Evolutionary conservation across 2,888 invertebrate genomes (phyloP), one percentile per base, ranked within the genome.

Genomic region (Athripsodes cinereus): DNA sequence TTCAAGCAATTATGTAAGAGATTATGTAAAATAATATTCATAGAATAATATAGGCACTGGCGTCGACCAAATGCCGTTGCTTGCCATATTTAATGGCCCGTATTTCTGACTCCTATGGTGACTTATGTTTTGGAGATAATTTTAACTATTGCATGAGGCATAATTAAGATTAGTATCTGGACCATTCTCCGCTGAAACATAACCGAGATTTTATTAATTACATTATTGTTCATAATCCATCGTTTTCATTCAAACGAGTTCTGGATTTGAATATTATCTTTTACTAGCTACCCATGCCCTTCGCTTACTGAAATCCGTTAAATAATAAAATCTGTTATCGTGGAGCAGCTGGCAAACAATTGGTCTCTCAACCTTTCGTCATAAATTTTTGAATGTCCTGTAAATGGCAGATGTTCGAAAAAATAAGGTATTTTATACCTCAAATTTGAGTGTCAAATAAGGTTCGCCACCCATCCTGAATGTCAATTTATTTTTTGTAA

Each of bases 1-100:
- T 40, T 40, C 5, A 40, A 13, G 40, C 40, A 40, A 40, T 40
- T 40, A 40, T 40, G 40, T 40, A 40, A 40, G 40, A 40, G 40
- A 40, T 40, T 40, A 40, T 40, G 40, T 40, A 40, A 40, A 40
- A 40, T 40, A 40, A 40, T 40, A 40, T 40, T 40, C 40, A 40
- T 40, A 8, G 40, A 40, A 40, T n/a, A n/a, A n/a, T n/a, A n/a
- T 40, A 40, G 40, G 40, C 40, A 13, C n/a, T n/a, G n/a, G n/a
- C 13, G 16, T 2, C 40, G 16, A n/a, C 40, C 40, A 16, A 40
- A 13, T n/a, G n/a, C n/a, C n/a, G n/a, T n/a, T n/a, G 40, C n/a
- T 40, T 40, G 40, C 16, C 40, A 40, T 2, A 8, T 13, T 40
- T 40, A 40, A 40, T 40, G 40, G 16, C 40, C 13, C 40, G 40